Base-by-base conservation (phyloP, 1,140 invertebrate species). In the Leptinotarsa defecta region DNA sequence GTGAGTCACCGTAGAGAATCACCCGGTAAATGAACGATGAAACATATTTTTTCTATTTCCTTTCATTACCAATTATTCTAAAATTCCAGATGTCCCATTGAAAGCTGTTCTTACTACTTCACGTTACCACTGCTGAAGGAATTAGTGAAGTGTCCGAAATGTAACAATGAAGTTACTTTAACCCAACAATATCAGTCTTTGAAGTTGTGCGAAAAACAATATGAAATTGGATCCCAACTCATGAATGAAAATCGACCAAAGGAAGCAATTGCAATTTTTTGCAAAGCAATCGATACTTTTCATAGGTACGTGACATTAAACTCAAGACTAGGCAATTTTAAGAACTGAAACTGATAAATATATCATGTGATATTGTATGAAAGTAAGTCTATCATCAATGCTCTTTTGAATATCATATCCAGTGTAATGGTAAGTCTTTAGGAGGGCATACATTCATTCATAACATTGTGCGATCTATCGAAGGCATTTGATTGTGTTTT, bases 101-200 rank as follows among this genome's bases (percentile, higher is more conserved):
- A 84, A 4, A 86, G 87, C 15, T 92, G 91, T 78, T 73, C 81
- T 3, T 82, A 86, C 71, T 81, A 89, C 52, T 88, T 91, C 15
- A 86, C 84, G n/a, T 84, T 85, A 24, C 86, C 86, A 0, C 78
- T 77, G 79, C 65, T 75, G 74, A 62, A 85, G 79, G 75, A 85
- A 83, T 85, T 81, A 57, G 72, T 87, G 8, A 88, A 89, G 62
- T 92, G 91, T 81, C 83, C 87, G 1, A 83, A 83, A 15, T 88
- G 88, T 73, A 87, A 88, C 15, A 88, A 88, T 57, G 88, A 86
- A 48, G 82, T 91, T 15, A 86, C 88, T 13, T 82, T 91, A 3
- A 86, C 87, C 43, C 83, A 87, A 13, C 84, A 84, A 57, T 79
- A 89, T 3, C 84, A 84, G 0, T 83, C 82, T 13, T 78, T 91